Evolutionary conservation across 2,797 vertebrate species (phyloP).

Genomic region (Lepus oiostolus): DNA sequence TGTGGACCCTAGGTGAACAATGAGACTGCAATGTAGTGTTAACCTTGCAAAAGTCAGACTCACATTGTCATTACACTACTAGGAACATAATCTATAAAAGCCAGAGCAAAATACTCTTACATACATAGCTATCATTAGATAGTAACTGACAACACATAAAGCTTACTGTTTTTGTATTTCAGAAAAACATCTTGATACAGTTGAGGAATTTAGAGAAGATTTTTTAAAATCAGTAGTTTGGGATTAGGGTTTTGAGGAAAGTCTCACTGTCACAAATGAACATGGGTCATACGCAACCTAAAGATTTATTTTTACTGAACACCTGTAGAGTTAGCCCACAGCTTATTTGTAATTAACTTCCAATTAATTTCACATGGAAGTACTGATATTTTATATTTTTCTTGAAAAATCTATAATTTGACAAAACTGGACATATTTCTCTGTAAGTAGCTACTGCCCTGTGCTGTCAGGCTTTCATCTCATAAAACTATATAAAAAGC

Average conservation of each 20-base stretch:
- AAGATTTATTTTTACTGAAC: slow-evolving; percentile 30
- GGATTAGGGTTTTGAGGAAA: neutral
- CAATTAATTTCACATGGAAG: slow-evolving; percentile 39
- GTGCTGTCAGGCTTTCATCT: neutral
- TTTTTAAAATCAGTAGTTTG: slow-evolving; percentile 49
- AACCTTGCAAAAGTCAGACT: neutral
- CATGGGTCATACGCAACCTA: neutral
- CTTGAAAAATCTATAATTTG: slow-evolving; percentile 38
- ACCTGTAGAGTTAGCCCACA: neutral
- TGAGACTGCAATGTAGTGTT: neutral
- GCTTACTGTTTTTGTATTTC: slow-evolving; percentile 48
- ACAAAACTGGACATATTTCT: neutral
- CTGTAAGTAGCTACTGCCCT: neutral
- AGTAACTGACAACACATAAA: neutral
- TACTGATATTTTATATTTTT: slow-evolving; percentile 41
- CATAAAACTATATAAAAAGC: no score
- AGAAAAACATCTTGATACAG: neutral
- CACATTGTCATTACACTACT: neutral
- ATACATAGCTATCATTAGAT: neutral
- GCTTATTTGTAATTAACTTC: slow-evolving; percentile 47
- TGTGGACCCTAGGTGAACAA: neutral
- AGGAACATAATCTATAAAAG: neutral
- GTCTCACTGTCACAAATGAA: neutral
- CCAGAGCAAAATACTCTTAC: neutral
- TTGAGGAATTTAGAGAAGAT: slow-evolving; percentile 25